Conservation (phyloP, 2,888 invertebrate species). For the Erannis defoliaria region DNA sequence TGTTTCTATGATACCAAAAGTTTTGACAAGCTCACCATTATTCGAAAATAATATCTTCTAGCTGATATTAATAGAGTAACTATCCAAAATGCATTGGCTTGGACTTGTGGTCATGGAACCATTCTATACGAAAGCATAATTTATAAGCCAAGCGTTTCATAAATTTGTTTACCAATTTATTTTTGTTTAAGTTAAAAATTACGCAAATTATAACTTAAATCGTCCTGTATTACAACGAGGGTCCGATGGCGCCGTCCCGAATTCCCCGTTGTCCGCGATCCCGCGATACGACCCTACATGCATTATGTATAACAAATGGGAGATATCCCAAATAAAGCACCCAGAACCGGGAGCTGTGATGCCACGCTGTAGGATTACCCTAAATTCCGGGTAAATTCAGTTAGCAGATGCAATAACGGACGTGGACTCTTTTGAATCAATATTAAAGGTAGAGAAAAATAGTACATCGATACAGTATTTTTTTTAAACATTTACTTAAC, state of each 20-base stretch:
- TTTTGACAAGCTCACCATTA: no score
- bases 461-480: no score
- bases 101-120: no score
- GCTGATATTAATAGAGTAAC: no score
- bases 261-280: slow-evolving; percentile 81
- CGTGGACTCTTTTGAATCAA: no score
- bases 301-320: slow-evolving; percentile 87
- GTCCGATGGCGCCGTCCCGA: slow-evolving; percentile 81
- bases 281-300: slow-evolving; percentile 81
- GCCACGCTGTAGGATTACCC: slow-evolving; percentile 24
- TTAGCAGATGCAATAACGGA: no score
- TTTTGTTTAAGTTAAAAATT: background rate
- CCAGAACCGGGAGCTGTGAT: slow-evolving; percentile 36
- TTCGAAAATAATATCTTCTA: no score
- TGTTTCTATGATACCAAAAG: no score
- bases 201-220: slow-evolving; percentile 40
- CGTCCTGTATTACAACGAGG: slow-evolving; percentile 67
- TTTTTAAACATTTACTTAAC: no score
- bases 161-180: background rate
- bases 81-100: no score
- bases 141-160: background rate
- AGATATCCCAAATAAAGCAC: slow-evolving; percentile 84
- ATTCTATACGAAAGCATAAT: no score
- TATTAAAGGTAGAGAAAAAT: no score
- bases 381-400: slow-evolving; percentile 5